phyloP scores from a whole-genome alignment of 2,797 vertebrate genomes.

The Pipistrellus pygmaeus region DNA sequence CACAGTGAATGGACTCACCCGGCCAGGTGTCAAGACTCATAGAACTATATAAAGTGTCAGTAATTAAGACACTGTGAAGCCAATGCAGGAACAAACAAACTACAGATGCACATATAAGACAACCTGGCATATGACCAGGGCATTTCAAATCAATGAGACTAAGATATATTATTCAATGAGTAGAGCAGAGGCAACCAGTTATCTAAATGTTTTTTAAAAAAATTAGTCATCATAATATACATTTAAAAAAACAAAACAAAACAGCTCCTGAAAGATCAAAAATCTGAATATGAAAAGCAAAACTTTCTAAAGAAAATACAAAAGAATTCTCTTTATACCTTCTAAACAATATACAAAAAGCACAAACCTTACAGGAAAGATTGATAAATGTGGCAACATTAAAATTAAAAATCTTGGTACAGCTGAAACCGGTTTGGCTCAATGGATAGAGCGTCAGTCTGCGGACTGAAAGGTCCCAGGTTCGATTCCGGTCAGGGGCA shows the following conservation, averaged over 20 bases:
- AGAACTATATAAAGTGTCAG: slow-evolving; percentile 41
- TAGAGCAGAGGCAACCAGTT: not conserved
- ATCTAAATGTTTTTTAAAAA: not conserved
- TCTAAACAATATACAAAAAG: slow-evolving; percentile 5
- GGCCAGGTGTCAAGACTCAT: slow-evolving; percentile 32
- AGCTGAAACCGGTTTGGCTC: not conserved
- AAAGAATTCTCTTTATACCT: not conserved
- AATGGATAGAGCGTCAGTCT: too few species aligned
- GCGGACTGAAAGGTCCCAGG: too few species aligned
- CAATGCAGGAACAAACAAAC: not conserved
- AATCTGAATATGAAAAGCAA: slow-evolving; percentile 12
- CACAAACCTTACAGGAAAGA: not conserved
- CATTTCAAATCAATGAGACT: slow-evolving; percentile 11
- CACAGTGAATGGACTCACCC: not conserved
- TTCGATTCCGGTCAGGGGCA: too few species aligned
- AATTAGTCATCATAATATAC: not conserved
- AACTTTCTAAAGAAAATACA: not conserved
- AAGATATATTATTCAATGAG: not conserved
- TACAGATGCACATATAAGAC: not conserved
- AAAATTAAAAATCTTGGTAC: not conserved
- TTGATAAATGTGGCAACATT: not conserved
- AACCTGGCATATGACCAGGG: not conserved
- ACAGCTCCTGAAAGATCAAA: not conserved
- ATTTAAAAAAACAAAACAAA: not conserved
- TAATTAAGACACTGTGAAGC: slow-evolving; percentile 31